Evolutionary conservation across 2,113 vertebrate species (phyloP), one percentile per base, ranked within the genome.

Genomic region (Melanerpes aurifrons): DNA sequence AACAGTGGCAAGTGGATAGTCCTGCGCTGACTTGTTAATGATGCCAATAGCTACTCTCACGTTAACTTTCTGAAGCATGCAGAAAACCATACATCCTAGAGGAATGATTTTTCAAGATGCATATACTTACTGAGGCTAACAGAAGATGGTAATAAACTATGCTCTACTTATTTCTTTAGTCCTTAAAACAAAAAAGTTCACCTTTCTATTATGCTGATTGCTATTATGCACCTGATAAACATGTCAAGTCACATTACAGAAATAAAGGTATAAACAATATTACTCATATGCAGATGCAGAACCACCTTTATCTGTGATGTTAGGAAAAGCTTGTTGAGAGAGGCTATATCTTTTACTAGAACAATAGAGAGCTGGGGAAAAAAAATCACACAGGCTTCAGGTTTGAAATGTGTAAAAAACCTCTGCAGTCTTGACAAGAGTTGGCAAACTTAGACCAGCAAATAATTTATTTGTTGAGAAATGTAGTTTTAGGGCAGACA

Each of bases 401-500:
- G 31, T 78, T 32, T 75, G 43, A 83, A 85, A 86, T 18, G 18
- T 18, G 22, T 58, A 43, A 76, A 35, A 90, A 91, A 6, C 19
- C 79, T 91, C 74, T 81, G 31, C 66, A 74, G 64, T 21, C 37
- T 43, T 53, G 59, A 75, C 31, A 32, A 29, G 12, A 77, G 19
- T 5, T 87, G 69, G 82, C 66, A 88, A 64, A 81, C 50, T 54
- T 83, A 58, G 37, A 59, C 53, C 32, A 81, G 48, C 62, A 78
- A 92, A 72, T 19, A 50, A 56, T 79, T 75, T 67, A 83, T 90
- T 80, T 92, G 12, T 62, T 3, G 5, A 93, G 67, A 91, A 94
- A 81, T 6, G 20, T 35, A 78, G 26, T 83, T 87, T 77, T 58
- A 91, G 87, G 82, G 87, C 90, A 94, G 94, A 91, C 85, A 86